A percentile compares a stretch with the other conserved stretches of the same genome.
Conservation (phyloP, 2,797 vertebrate genomes). For the Mormyrus hasselquistii region DNA sequence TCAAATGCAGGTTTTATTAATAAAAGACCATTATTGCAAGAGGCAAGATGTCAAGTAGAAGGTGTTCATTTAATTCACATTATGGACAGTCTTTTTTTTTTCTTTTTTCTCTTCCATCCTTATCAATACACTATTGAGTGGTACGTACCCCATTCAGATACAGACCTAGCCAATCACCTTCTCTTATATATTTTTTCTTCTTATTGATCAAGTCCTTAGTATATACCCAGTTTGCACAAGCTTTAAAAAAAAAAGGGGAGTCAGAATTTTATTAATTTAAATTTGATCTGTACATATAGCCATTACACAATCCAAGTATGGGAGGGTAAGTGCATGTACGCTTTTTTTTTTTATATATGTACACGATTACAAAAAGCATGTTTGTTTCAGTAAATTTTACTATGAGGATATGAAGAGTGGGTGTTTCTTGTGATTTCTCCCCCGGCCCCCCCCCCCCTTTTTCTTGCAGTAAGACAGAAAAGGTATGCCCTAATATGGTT, state of each 20-base stretch:
- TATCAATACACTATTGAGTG: background rate
- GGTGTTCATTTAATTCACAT: background rate
- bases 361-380: slow-evolving; percentile 26
- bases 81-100: slow-evolving; percentile 17
- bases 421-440: background rate
- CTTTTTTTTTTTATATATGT: slow-evolving; percentile 25
- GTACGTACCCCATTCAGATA: background rate
- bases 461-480: background rate
- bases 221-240: slow-evolving; percentile 19
- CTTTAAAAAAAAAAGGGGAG: slow-evolving; percentile 42
- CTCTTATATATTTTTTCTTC: background rate
- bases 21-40: background rate
- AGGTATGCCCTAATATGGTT: background rate
- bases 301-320: slow-evolving; percentile 17
- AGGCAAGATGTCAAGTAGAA: background rate
- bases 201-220: background rate
- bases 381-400: slow-evolving; percentile 10
- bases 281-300: slow-evolving; percentile 38
- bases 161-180: background rate
- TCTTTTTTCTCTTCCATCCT: slow-evolving; percentile 21
- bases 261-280: background rate
- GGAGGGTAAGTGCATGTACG: slow-evolving; percentile 23
- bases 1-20: background rate
- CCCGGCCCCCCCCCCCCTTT: background rate
- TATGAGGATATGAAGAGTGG: background rate